phyloP scores from a whole-genome alignment of 2,797 vertebrate species.

The Clarias laeviceps region DNA sequence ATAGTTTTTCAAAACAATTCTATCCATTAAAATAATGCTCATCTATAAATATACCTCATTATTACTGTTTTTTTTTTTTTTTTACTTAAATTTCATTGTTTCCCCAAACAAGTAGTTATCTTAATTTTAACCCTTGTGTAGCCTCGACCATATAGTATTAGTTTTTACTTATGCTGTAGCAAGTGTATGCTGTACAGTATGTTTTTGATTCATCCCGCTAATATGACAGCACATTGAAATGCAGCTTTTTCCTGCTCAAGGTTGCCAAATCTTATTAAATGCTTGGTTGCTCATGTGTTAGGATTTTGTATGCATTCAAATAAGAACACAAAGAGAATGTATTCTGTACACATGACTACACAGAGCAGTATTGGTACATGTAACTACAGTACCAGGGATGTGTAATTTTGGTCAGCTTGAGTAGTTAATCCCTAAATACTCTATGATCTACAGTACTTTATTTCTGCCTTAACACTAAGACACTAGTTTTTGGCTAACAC shows the following conservation, averaged over 20 bases:
- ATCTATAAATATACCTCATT: background rate
- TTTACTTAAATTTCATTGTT: too few species aligned
- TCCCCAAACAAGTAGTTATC: background rate
- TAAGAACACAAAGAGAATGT: background rate
- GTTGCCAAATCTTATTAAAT: background rate
- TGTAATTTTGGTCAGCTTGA: background rate
- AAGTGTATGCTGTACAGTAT: too few species aligned
- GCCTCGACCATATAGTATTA: background rate
- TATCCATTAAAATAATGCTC: background rate
- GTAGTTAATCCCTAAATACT: background rate
- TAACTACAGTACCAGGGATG: conserved; percentile 12
- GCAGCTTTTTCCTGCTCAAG: background rate
- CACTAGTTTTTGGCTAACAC: background rate
- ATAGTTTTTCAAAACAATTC: background rate
- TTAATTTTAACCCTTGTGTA: background rate
- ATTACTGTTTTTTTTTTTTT: background rate
- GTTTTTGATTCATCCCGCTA: too few species aligned
- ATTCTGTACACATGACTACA: background rate
- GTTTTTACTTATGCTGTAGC: background rate
- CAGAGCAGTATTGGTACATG: background rate
- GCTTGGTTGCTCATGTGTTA: background rate
- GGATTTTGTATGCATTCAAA: background rate
- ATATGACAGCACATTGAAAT: too few species aligned
- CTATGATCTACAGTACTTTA: background rate
- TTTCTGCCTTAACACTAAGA: background rate